phyloP scores from a whole-genome alignment of 2,797 vertebrate genomes.

The Notolepis coatsorum region DNA sequence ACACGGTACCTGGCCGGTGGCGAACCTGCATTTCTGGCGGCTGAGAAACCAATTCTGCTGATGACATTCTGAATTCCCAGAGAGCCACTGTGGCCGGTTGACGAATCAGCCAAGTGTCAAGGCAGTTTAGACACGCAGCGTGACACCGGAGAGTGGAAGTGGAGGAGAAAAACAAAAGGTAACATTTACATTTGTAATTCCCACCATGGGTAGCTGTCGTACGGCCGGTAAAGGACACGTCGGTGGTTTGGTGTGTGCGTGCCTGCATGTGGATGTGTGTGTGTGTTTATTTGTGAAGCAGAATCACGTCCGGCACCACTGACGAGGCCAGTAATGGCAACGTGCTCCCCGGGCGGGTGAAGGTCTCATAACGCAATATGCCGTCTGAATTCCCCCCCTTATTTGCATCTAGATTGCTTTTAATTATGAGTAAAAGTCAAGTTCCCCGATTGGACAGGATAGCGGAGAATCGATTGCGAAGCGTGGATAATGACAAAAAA shows the following conservation, averaged over 20 bases:
- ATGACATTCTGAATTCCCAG: too few relatives aligned
- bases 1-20: too few relatives aligned
- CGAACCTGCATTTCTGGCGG: too few relatives aligned
- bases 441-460: conserved; percentile 76
- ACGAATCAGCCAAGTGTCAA: too few relatives aligned
- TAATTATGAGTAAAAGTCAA: conserved; percentile 87
- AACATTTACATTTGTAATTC: conserved; percentile 55
- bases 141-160: too few relatives aligned
- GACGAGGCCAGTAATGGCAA: conserved; percentile 48
- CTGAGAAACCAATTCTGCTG: too few relatives aligned
- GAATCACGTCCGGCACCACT: conserved; percentile 14
- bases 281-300: conserved; percentile 26
- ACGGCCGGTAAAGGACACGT: conserved; percentile 45
- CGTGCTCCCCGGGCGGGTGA: conserved; percentile 16
- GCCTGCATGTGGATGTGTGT: conserved; percentile 3
- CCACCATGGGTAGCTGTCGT: conserved; percentile 42
- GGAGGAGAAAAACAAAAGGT: conserved; percentile 36
- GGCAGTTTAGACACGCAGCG: conserved; percentile 10
- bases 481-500: conserved; percentile 83
- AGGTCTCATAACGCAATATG: conserved; percentile 69
- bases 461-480: conserved; percentile 82
- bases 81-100: too few relatives aligned
- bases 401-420: conserved; percentile 89
- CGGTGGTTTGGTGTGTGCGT: neutral
- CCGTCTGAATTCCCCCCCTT: conserved; percentile 71